These are phyloP conservation scores for Beaufortia kweichowensis DNA, from an alignment of 2,113 vertebrate genomes.

Conservation along the genomic window DNA sequence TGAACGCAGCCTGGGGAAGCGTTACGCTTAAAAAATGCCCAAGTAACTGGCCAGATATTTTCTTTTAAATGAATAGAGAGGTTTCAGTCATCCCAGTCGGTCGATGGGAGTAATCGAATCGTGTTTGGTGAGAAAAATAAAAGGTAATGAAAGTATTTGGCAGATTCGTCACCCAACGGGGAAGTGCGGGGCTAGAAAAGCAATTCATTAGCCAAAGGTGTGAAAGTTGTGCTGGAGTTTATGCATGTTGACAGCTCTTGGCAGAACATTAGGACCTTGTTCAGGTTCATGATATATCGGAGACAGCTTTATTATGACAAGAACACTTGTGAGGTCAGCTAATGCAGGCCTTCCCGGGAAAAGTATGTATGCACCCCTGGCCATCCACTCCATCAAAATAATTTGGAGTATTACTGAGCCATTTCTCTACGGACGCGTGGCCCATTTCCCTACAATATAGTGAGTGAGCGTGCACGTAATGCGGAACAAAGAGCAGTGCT, in stretches of 20 bases:
- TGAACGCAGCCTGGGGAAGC: conserved; percentile 1
- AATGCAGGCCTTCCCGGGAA: conserved; percentile 29
- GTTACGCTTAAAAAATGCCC: neutral
- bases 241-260: conserved; percentile 45
- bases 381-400: neutral
- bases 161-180: conserved; percentile 12
- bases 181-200: conserved; percentile 24
- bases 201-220: conserved; percentile 47
- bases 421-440: conserved; percentile 35
- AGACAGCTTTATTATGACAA: conserved; percentile 53
- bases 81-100: neutral
- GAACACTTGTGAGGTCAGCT: conserved; percentile 28
- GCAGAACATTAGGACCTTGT: conserved; percentile 42
- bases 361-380: conserved; percentile 22
- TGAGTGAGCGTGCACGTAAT: conserved; percentile 18
- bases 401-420: conserved; percentile 18
- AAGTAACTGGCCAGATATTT: conserved; percentile 21
- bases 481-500: conserved; percentile 27
- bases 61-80: neutral
- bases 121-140: neutral
- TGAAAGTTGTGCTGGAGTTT: conserved; percentile 35
- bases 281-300: conserved; percentile 42
- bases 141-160: conserved; percentile 22
- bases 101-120: conserved; percentile 2
- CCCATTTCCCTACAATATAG: conserved; percentile 39